Percentiles rank a stretch among this genome's conserved stretches.
Evolutionary conservation across 2,797 vertebrate genomes (phyloP).

Genomic region (Ptychadena robeensis): DNA sequence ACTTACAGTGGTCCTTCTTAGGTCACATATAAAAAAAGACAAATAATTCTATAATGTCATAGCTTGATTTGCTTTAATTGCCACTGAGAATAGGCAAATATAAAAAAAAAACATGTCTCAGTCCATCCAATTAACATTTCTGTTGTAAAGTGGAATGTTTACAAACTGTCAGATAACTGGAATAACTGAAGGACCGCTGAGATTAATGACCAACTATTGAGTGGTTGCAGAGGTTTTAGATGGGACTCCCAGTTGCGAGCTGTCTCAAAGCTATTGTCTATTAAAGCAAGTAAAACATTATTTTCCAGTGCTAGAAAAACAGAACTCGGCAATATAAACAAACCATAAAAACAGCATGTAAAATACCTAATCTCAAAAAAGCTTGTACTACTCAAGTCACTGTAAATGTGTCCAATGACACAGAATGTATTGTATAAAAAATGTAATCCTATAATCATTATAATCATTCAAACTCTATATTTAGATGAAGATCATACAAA

Average conservation of each 20-base stretch:
- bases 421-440: conserved; percentile 18
- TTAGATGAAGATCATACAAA: no score
- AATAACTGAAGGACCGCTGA: neutral
- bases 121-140: no score
- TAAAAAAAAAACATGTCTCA: no score
- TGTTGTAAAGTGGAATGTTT: neutral
- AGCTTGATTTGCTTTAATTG: no score
- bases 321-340: conserved; percentile 47
- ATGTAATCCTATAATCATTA: no score
- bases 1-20: neutral
- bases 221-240: conserved; percentile 13
- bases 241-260: conserved; percentile 11
- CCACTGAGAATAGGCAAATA: no score
- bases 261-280: conserved; percentile 21
- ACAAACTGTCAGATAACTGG: neutral
- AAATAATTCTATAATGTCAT: neutral
- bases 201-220: neutral
- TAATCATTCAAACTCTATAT: no score
- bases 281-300: conserved; percentile 28
- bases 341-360: conserved; percentile 28
- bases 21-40: neutral
- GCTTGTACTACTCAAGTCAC: conserved; percentile 30
- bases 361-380: conserved; percentile 45
- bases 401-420: conserved; percentile 42
- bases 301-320: conserved; percentile 32